A percentile compares a stretch with the other conserved stretches of the same genome.
These are phyloP conservation scores for Heloderma charlesbogerti DNA, from an alignment of 2,113 vertebrate genomes.

Conservation along the genomic window DNA sequence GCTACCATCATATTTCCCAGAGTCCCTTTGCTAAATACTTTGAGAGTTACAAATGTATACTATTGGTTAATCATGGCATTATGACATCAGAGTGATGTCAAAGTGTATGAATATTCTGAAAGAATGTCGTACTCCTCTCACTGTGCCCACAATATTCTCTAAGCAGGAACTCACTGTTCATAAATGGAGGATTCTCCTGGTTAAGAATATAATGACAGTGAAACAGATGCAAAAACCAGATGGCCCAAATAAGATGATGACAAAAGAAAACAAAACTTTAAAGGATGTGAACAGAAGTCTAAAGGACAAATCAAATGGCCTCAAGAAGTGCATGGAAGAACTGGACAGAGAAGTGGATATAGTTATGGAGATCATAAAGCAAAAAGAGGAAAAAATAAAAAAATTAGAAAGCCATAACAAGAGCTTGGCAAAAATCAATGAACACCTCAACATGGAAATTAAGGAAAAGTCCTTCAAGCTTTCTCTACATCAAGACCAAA, in stretches of 20 bases:
- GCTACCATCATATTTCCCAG: not conserved
- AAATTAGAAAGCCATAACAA: slow-evolving; percentile 25
- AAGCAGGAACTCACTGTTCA: not conserved
- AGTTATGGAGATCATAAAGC: not conserved
- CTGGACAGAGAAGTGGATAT: slow-evolving; percentile 16
- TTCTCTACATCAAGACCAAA: not conserved
- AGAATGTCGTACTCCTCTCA: not conserved
- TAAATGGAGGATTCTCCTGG: not conserved
- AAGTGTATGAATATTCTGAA: not conserved
- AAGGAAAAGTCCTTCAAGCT: not conserved
- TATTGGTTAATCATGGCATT: not conserved
- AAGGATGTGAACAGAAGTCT: not conserved
- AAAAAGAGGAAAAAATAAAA: slow-evolving; percentile 28
- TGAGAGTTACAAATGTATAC: not conserved
- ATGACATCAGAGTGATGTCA: not conserved
- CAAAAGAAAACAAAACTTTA: slow-evolving; percentile 15
- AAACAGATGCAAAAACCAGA: slow-evolving; percentile 20
- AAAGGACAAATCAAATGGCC: slow-evolving; percentile 2
- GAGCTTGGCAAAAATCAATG: slow-evolving; percentile 11
- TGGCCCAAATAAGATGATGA: slow-evolving; percentile 16
- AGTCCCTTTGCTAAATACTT: slow-evolving; percentile 10
- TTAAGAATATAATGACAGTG: slow-evolving; percentile 1
- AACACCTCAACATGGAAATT: slow-evolving; percentile 22
- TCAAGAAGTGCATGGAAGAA: slow-evolving; percentile 21
- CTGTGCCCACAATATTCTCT: not conserved